phyloP scores from a whole-genome alignment of 2,113 vertebrate species.

The Sceloporus undulatus region DNA sequence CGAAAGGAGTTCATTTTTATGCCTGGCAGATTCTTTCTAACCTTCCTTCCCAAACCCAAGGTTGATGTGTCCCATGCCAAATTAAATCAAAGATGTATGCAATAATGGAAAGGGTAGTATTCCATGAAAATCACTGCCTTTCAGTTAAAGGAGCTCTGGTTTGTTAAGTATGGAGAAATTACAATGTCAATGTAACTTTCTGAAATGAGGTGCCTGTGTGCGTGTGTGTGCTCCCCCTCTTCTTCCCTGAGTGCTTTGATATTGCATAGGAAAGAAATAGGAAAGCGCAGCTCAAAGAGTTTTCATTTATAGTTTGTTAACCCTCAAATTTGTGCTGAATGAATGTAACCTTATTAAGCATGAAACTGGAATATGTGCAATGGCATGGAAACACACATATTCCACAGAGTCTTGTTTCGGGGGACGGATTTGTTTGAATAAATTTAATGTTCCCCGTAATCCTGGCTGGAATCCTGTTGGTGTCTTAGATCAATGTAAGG shows the following conservation, averaged over 20 bases:
- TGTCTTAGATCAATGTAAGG: too few species aligned
- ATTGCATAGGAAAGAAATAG: constrained; percentile 44
- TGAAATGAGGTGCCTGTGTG: constrained; percentile 39
- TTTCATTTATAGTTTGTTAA: constrained; percentile 43
- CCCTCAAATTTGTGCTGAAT: constrained; percentile 29
- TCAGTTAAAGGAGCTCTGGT: constrained; percentile 59
- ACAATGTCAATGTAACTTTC: constrained; percentile 69
- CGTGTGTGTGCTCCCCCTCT: neutral
- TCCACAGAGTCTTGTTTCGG: constrained; percentile 34
- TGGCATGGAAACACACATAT: constrained; percentile 49
- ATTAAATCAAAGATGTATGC: constrained; percentile 74
- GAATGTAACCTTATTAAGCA: neutral
- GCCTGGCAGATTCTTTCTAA: constrained; percentile 70
- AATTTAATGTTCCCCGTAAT: constrained; percentile 61
- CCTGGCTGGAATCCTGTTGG: neutral
- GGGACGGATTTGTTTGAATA: constrained; percentile 49
- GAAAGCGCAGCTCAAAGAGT: constrained; percentile 5
- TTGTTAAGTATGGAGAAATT: constrained; percentile 74
- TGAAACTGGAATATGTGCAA: constrained; percentile 50
- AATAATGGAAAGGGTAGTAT: constrained; percentile 73
- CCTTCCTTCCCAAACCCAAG: constrained; percentile 77
- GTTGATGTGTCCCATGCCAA: constrained; percentile 74
- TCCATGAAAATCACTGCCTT: constrained; percentile 74
- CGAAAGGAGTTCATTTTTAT: constrained; percentile 65
- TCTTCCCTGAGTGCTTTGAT: constrained; percentile 35